A percentile compares a stretch with the other conserved stretches of the same genome.
These are phyloP conservation scores for Dreissena polymorpha DNA, from an alignment of 1,140 invertebrate species.

Conservation along the genomic window DNA sequence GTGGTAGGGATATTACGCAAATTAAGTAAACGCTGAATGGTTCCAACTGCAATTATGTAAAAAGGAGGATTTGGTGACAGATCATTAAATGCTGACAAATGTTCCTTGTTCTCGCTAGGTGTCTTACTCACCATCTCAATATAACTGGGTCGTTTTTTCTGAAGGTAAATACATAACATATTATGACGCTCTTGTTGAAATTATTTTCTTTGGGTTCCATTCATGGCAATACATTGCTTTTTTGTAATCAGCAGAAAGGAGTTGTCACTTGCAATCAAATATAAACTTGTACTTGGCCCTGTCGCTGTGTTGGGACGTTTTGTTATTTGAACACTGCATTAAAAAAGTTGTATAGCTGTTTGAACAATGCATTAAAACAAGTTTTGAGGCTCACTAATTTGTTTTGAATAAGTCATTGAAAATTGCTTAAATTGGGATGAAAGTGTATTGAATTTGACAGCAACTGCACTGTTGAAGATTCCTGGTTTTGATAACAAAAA, in stretches of 20 bases:
- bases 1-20: slow-evolving; percentile 38
- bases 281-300: slow-evolving; percentile 16
- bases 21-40: slow-evolving; percentile 45
- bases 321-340: no score
- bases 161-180: slow-evolving; percentile 31
- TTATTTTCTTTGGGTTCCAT: slow-evolving; percentile 23
- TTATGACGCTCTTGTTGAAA: slow-evolving; percentile 12
- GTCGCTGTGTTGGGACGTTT: no score
- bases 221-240: slow-evolving; percentile 19
- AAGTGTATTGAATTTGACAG: no score
- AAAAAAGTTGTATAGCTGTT: no score
- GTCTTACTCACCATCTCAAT: slow-evolving; percentile 5
- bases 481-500: no score
- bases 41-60: slow-evolving; percentile 21
- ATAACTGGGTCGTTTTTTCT: slow-evolving; percentile 1
- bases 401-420: no score
- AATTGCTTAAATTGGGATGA: no score
- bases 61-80: slow-evolving; percentile 34
- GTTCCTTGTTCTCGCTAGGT: slow-evolving; percentile 27
- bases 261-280: slow-evolving; percentile 29
- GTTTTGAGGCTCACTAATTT: no score
- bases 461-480: no score
- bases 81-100: slow-evolving; percentile 43
- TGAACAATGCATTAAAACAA: no score
- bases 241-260: slow-evolving; percentile 10